Percentiles rank a stretch among this genome's conserved stretches.
Conservation (phyloP, 2,888 invertebrate genomes). For the Trachelus troglodyta region DNA sequence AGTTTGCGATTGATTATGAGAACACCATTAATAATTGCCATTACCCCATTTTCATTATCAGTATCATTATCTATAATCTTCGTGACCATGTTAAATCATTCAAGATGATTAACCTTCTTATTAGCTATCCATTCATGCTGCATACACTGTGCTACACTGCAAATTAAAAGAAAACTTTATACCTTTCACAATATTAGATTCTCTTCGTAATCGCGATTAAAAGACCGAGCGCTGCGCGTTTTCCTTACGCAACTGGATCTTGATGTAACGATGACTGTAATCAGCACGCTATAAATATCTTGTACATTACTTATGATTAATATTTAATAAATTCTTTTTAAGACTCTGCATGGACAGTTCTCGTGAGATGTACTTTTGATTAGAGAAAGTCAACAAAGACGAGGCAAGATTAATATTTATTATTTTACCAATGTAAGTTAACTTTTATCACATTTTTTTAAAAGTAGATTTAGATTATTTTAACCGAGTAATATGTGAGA, state of each 20-base stretch:
- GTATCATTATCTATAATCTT: neutral
- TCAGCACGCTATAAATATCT: neutral
- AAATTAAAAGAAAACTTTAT: neutral
- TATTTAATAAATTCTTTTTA: constrained; percentile 7
- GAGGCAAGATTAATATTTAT: neutral
- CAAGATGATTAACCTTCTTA: neutral
- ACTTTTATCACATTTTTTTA: neutral
- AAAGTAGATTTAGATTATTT: neutral
- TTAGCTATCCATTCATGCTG: neutral
- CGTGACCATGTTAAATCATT: neutral
- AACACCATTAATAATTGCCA: neutral
- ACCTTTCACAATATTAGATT: neutral
- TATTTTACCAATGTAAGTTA: neutral
- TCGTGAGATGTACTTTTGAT: neutral
- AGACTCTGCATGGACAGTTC: neutral
- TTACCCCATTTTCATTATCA: neutral
- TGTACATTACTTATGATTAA: neutral
- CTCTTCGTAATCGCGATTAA: neutral
- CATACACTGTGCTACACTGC: neutral
- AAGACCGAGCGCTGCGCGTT: neutral
- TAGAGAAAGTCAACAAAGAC: neutral
- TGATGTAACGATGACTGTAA: neutral
- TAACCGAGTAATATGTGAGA: neutral
- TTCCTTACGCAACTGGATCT: neutral
- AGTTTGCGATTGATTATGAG: neutral